phyloP scores from a whole-genome alignment of 1,140 invertebrate species.

The Pseudobourletiella spinata region DNA sequence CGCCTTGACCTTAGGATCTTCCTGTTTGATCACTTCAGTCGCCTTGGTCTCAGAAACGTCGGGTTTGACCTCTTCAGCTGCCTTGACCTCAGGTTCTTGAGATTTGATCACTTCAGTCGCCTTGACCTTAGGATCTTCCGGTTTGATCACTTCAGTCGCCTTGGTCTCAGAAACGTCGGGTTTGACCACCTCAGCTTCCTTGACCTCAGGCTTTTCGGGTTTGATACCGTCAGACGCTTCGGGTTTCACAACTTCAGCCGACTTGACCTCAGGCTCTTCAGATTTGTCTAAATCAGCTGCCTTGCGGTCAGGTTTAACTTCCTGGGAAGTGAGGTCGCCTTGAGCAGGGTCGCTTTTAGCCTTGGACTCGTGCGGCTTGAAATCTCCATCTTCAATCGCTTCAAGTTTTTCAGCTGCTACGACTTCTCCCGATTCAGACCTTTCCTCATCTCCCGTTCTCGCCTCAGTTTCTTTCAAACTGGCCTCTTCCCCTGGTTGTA shows the following conservation, averaged over 20 bases:
- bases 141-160: neutral
- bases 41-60: neutral
- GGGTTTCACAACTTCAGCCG: neutral
- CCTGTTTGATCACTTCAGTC: neutral
- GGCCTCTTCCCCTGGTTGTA: neutral
- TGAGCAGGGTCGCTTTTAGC: too few relatives aligned
- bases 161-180: neutral
- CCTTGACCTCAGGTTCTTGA: neutral
- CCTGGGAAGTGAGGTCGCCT: too few relatives aligned
- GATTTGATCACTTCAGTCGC: neutral
- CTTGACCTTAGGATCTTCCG: neutral
- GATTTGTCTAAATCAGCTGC: neutral
- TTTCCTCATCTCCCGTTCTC: neutral
- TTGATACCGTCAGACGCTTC: neutral
- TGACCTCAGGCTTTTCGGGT: neutral
- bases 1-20: neutral
- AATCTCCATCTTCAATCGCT: too few relatives aligned
- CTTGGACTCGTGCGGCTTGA: too few relatives aligned
- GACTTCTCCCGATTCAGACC: neutral
- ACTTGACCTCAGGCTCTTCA: neutral
- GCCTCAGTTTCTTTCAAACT: neutral
- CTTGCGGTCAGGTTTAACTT: neutral
- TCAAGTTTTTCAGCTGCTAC: too few relatives aligned
- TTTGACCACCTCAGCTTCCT: neutral
- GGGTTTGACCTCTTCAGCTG: neutral